Base-by-base conservation (phyloP, 2,888 invertebrate genomes). In the Cylloceria caligata region DNA sequence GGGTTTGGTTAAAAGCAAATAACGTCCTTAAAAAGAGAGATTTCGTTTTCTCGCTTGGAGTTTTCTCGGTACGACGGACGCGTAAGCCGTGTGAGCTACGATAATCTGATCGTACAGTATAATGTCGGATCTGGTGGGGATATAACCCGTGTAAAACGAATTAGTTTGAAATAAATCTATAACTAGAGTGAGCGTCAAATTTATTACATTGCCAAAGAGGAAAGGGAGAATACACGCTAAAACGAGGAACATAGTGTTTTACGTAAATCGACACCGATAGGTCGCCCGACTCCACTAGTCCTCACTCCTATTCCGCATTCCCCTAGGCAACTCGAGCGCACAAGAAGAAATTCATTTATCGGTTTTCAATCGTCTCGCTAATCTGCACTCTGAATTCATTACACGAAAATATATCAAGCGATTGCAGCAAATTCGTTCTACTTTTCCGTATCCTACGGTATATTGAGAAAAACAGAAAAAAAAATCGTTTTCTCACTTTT, bases 311-410 rank as follows among this genome's bases (percentile, higher is more conserved):
- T 36, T 36, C 52, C 65, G 13, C 24, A 16, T n/a, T 57, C 39
- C 52, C 19, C 39, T 30, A 19, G 42, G 55, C 62, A 62, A 73
- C 49, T 49, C 74, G 62, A 69, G 77, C 19, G 68, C 9, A 27
- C 62, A 55, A 60, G 65, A 78, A 69, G 74, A 69, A 81, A 81
- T 78, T 78, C 74, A 78, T 78, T 81, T 81, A 81, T 78, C 81
- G 81, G 69, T 78, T 81, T 81, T 81, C 81, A 74, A 81, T 81
- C 81, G 69, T 69, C 69, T 64, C 47, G 55, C 73, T 68, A 78
- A 77, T 74, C 73, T 64, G 45, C 55, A 73, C 64, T 64, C 81
- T 30, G 73, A 81, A 81, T 74, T 74, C 68, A 81, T 78, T 81
- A 69, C 55, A 52, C 67, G 62, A 81, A 76, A 69, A 67, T 45